Base-by-base conservation (phyloP, 1,140 invertebrate genomes). In the Pogonomyrmex californicus region DNA sequence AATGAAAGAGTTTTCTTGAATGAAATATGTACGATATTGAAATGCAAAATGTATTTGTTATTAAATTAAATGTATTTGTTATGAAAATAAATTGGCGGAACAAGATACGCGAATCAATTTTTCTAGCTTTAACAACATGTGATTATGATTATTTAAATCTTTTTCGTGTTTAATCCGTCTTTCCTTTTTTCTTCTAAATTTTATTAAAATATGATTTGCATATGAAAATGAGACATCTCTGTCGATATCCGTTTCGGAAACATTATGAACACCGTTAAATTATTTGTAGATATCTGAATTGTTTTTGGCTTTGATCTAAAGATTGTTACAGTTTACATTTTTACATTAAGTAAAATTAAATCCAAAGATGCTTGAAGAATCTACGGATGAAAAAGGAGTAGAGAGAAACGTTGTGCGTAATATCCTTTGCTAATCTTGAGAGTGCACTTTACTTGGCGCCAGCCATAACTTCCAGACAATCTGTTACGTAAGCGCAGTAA, bases 401-500 rank as follows among this genome's bases (percentile, higher is more conserved):
- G 17, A 44, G 7, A 56, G 30, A 54, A 12, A 82, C 17, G 5
- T 14, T 58, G n/a, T 38, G 17, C 51, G 36, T 56, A 73, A 83
- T 75, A 47, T 73, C 36, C 41, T 58, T 33, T 73, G n/a, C 56
- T 56, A n/a, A 58, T 83, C 68, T 75, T 49, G 30, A 75, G 41
- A 83, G 41, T 33, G 68, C 38, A 58, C 38, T 60, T 83, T 44
- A 23, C 68, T 73, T 58, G 68, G 79, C 79, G 68, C 79, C 79
- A 60, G 41, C 58, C 12, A 38, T 54, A 83, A 75, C 44, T 73
- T 82, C 65, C 78, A 82, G 51, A 82, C 66, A 12, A 14, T 60
- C n/a, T n/a, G n/a, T 83, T 83, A 75, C 79, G n/a, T 75, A 83
- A 83, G 41, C 41, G 12, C 6, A 9, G 30, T 60, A 71, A 82